A percentile compares a stretch with the other conserved stretches of the same genome.
These are phyloP conservation scores for Emydura subglobosa DNA, from an alignment of 2,113 vertebrate species.

Conservation along the genomic window DNA sequence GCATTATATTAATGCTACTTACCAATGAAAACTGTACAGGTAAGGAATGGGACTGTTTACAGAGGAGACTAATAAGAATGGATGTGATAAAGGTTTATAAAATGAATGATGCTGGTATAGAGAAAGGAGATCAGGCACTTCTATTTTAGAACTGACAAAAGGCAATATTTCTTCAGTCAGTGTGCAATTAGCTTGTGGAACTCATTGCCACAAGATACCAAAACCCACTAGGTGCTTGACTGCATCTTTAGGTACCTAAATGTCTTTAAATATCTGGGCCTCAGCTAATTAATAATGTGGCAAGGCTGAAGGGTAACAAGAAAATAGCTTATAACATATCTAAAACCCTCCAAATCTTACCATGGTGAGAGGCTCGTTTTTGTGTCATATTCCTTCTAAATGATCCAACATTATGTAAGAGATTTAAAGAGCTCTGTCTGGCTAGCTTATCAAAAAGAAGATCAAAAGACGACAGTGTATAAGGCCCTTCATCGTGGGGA, in stretches of 20 bases:
- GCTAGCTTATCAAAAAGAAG: not conserved
- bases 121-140: not conserved
- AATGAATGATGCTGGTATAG: not conserved
- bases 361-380: not conserved
- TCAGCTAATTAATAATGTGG: not conserved
- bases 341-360: not conserved
- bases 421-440: not conserved
- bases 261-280: not conserved
- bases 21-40: not conserved
- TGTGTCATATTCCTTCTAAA: not conserved
- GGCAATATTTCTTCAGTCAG: not conserved
- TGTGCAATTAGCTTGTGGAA: conserved; percentile 40
- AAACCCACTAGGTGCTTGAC: not conserved
- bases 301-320: not conserved
- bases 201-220: not conserved
- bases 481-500: not conserved
- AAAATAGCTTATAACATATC: not conserved
- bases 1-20: not conserved
- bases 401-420: not conserved
- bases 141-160: conserved; percentile 26
- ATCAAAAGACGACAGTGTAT: not conserved
- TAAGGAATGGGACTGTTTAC: not conserved
- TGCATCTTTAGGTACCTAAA: not conserved
- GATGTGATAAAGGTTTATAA: not conserved
- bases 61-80: not conserved